Conservation (phyloP, 37 sponge, comb jelly and placozoan species). For the Oscarella lobularis region DNA sequence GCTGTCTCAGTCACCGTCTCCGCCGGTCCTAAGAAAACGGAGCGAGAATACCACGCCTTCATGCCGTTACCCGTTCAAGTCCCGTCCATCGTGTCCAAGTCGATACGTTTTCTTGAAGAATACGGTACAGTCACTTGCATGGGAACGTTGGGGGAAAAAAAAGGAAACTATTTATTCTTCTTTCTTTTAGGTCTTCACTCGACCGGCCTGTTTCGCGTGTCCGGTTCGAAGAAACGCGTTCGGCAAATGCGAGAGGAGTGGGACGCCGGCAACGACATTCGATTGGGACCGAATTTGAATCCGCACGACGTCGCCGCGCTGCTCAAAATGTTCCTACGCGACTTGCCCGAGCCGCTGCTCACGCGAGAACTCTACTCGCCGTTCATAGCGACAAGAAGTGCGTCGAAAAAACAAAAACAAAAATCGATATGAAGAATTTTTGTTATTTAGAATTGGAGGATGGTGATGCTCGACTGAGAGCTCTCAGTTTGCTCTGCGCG, state of each 20-base stretch:
- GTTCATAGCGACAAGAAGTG: constrained; percentile 63
- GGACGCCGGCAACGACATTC: not conserved
- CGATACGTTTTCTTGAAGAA: not conserved
- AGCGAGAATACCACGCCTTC: no score
- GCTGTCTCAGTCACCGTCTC: not conserved
- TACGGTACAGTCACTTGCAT: no score
- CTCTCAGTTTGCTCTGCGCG: constrained; percentile 47
- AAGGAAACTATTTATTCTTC: not conserved
- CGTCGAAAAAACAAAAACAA: constrained; percentile 5
- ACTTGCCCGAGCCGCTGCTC: constrained; percentile 79
- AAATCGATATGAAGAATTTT: not conserved
- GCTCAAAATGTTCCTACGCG: constrained; percentile 67
- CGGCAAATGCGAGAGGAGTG: not conserved
- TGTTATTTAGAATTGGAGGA: constrained; percentile 32
- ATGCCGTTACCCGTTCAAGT: not conserved
- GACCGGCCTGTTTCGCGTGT: constrained; percentile 5
- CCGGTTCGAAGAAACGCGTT: constrained; percentile 2
- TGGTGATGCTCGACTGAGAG: constrained; percentile 26
- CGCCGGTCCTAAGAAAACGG: not conserved
- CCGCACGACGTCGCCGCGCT: constrained; percentile 77
- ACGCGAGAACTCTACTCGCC: constrained; percentile 52
- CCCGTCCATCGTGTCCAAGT: not conserved
- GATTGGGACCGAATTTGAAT: constrained; percentile 26
- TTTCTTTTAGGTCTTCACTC: not conserved
- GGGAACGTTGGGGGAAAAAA: no score